Base-by-base conservation (phyloP, 2,113 vertebrate genomes). In the Istiophorus platypterus region DNA sequence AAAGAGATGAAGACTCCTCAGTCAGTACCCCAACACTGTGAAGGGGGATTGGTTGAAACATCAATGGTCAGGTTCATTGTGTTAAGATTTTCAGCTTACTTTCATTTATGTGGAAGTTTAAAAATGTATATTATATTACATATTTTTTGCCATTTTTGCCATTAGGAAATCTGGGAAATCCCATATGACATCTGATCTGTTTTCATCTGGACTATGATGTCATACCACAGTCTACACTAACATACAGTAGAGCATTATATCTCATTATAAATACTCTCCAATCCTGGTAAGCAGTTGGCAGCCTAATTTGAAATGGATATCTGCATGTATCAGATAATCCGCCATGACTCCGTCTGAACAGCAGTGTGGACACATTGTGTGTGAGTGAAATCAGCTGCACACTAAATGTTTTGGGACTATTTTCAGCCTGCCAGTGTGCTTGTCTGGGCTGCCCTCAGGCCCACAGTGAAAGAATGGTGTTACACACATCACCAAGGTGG, bases 401-500 rank as follows among this genome's bases (percentile, higher is more conserved):
- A 88, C 88, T 86, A 82, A 81, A 76, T 83, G 85, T 82, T 82
- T 67, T 12, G 77, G 76, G 81, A 78, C 88, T 91, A 91, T 91
- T 91, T 90, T 85, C 88, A 90, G 70, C 58, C 49, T 85, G 75
- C 80, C 69, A 85, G 86, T 78, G 63, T 87, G 81, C 81, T 86
- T 84, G 82, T 84, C 39, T 76, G 73, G 51, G 72, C 42, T 66
- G 70, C 86, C 90, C 82, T 22, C 39, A 74, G 86, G 85, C 79
- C 58, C 72, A 7, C 42, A 15, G 49, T 64, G 63, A 56, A 79
- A 88, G 89, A 92, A 92, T 87, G 71, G 76, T 81, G 81, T 47
- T 82, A 91, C 72, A 87, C 42, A 88, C 67, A 89, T 90, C 84
- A 78, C 90, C 89, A 92, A 93, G 91, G 93, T 93, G 92, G 90